Evolutionary conservation across 1,140 invertebrate genomes (phyloP), one percentile per base, ranked within the genome.

Genomic region (Xylocopa sonorina): DNA sequence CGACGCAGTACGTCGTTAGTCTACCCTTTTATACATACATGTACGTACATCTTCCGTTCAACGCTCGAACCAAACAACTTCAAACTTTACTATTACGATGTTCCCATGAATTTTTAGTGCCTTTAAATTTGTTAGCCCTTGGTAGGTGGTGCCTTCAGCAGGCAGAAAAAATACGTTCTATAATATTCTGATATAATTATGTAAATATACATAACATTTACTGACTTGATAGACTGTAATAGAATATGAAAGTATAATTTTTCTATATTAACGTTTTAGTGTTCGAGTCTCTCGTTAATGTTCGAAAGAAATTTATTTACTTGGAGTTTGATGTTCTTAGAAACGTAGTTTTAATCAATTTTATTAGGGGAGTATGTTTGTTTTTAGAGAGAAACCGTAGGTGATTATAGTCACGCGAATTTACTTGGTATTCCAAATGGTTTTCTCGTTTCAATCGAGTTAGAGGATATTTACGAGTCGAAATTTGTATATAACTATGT

Each of bases 1-100:
- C 55, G 64, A 41, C 51, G 64, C 64, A 69, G 53, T 77, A 43
- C 29, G 29, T 69, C 21, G 53, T 38, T 57, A 14, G 18, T 16
- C 43, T 48, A 24, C 55, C 55, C 55, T 77, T 34, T 77, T n/a
- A n/a, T n/a, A n/a, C n/a, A n/a, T n/a, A n/a, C n/a, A n/a, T n/a
- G n/a, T n/a, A n/a, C n/a, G n/a, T n/a, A n/a, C n/a, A 57, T 43
- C 41, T 48, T 71, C 41, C 24, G 10, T 41, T 24, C 3, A 21
- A 7, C n/a, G n/a, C 3, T 9, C 3, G 18, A 6, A 67, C 16
- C n/a, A 50, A n/a, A n/a, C n/a, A n/a, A n/a, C n/a, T n/a, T n/a
- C 18, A 2, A 34, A 27, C 0, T 38, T 29, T 18, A 53, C 24
- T 64, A 24, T 60, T 12, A 3, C 14, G 43, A 48, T 14, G n/a